phyloP scores from a whole-genome alignment of 2,888 invertebrate genomes.

The Petrolisthes cinctipes region DNA sequence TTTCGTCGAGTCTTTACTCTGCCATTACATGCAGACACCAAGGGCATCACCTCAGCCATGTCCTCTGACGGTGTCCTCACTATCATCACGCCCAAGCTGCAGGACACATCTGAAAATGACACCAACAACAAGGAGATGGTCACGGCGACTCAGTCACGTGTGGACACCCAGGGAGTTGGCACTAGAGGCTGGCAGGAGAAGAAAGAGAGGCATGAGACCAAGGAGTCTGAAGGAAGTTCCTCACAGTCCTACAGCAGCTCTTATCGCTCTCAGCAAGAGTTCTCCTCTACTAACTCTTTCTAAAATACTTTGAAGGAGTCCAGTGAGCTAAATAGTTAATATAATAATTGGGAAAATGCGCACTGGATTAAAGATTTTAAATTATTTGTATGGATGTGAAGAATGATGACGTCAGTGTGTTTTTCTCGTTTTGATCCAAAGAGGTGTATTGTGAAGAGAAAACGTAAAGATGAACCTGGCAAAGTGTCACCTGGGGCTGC shows the following conservation, averaged over 20 bases:
- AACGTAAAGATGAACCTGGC: too few relatives aligned
- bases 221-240: slow-evolving; percentile 29
- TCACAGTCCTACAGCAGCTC: slow-evolving; percentile 26
- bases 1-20: slow-evolving; percentile 56
- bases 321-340: neutral
- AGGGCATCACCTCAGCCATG: slow-evolving; percentile 45
- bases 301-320: neutral
- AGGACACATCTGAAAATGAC: neutral
- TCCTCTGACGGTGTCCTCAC: slow-evolving; percentile 62
- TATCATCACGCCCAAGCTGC: slow-evolving; percentile 52
- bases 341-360: too few relatives aligned
- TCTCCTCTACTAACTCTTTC: slow-evolving; percentile 20
- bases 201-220: slow-evolving; percentile 9
- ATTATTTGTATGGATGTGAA: too few relatives aligned
- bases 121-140: slow-evolving; percentile 3
- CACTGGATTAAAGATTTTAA: too few relatives aligned
- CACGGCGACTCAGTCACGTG: slow-evolving; percentile 3
- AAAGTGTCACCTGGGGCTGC: too few relatives aligned
- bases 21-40: slow-evolving; percentile 38
- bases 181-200: slow-evolving; percentile 27
- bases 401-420: too few relatives aligned
- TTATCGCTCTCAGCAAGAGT: slow-evolving; percentile 30
- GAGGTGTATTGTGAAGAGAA: too few relatives aligned
- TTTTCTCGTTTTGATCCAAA: too few relatives aligned
- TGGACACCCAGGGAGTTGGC: slow-evolving; percentile 21